Conservation (phyloP, 2,797 vertebrate genomes). For the Helicolenus hilgendorfi region DNA sequence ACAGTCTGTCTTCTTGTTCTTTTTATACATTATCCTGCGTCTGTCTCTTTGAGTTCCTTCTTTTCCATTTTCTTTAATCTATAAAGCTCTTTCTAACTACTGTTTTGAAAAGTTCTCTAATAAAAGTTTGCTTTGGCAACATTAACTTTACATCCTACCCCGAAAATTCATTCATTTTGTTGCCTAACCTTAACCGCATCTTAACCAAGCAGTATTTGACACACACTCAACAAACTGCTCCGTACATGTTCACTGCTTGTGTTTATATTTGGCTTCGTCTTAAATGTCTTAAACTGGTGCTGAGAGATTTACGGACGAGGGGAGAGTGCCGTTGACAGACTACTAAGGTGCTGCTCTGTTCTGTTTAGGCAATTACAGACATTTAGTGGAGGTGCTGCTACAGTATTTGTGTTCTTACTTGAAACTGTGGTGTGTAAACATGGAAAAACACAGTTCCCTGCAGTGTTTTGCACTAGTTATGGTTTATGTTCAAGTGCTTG, state of each 20-base stretch:
- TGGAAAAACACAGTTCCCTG: neutral
- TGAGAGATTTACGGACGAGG: neutral
- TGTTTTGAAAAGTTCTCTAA: neutral
- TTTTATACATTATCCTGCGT: neutral
- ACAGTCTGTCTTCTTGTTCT: neutral
- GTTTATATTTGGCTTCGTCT: constrained; percentile 2
- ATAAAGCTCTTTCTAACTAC: neutral
- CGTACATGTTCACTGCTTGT: neutral
- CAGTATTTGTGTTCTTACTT: neutral
- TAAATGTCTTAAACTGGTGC: constrained; percentile 1
- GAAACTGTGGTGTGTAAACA: neutral
- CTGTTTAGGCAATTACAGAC: neutral
- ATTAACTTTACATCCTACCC: neutral
- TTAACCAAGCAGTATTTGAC: neutral
- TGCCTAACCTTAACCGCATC: neutral
- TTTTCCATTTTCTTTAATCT: neutral
- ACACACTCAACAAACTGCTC: neutral
- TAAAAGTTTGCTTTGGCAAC: neutral
- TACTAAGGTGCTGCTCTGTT: neutral
- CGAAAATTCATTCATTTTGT: neutral
- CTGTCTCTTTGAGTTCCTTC: neutral
- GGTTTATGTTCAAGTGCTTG: neutral
- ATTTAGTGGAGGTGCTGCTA: neutral
- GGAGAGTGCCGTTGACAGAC: neutral
- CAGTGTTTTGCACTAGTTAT: neutral